Percentiles rank a stretch among this genome's conserved stretches.
Evolutionary conservation across 2,888 invertebrate genomes (phyloP).

Genomic region (Teleogryllus oceanicus): DNA sequence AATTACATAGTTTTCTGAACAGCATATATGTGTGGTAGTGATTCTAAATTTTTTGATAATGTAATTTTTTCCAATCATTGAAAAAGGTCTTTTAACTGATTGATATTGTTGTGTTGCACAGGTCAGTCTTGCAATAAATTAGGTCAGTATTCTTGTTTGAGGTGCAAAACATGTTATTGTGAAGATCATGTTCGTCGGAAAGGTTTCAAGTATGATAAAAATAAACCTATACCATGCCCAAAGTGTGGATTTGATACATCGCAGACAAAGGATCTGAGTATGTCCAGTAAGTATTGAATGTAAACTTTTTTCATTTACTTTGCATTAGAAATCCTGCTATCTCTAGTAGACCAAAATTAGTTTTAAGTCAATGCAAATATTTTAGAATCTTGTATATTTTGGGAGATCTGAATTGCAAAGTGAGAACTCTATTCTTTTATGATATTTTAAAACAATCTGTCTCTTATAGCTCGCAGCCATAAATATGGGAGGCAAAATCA

Average conservation of each 20-base stretch:
- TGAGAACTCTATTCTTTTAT: too few relatives aligned
- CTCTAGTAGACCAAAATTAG: too few relatives aligned
- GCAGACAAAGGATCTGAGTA: conserved; percentile 89
- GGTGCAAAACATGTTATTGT: conserved; percentile 94
- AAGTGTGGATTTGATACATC: conserved; percentile 92
- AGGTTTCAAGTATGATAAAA: conserved; percentile 83
- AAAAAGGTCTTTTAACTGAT: neutral
- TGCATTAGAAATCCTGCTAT: too few relatives aligned
- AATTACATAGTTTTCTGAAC: too few relatives aligned
- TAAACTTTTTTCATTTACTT: too few relatives aligned
- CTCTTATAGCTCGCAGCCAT: conserved; percentile 68
- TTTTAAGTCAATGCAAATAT: too few relatives aligned
- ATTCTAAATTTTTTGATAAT: too few relatives aligned
- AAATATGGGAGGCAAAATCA: conserved; percentile 85
- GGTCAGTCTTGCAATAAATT: conserved; percentile 91
- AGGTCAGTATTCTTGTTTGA: conserved; percentile 91
- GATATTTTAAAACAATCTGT: conserved; percentile 30
- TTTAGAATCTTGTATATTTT: neutral
- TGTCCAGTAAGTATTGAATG: conserved; percentile 71
- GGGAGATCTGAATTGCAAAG: neutral
- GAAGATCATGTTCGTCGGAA: conserved; percentile 93
- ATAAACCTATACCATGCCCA: conserved; percentile 84
- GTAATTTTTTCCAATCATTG: too few relatives aligned
- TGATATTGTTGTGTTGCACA: conserved; percentile 45
- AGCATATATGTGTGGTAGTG: too few relatives aligned